Conservation (phyloP, 2,888 invertebrate species). For the Caenorhabditis wallacei region DNA sequence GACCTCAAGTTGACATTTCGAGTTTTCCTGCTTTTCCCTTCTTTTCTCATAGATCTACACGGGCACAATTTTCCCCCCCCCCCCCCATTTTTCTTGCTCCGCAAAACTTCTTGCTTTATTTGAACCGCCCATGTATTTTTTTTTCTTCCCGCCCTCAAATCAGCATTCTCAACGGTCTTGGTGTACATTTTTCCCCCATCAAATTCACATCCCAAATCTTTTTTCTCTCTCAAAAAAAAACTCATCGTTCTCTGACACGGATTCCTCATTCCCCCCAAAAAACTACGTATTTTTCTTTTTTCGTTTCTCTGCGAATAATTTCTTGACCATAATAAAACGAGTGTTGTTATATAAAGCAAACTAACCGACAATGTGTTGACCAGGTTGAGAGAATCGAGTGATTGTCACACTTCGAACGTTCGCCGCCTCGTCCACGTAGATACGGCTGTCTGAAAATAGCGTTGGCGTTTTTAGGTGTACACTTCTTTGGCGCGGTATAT, state of each 20-base stretch:
- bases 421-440: constrained; percentile 58
- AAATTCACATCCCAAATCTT: not conserved
- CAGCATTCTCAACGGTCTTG: constrained; percentile 14
- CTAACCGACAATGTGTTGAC: not conserved
- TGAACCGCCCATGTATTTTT: constrained; percentile 25
- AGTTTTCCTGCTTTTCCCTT: constrained; percentile 15
- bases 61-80: constrained; percentile 7
- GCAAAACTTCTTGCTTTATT: no score
- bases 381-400: constrained; percentile 49
- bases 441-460: constrained; percentile 59
- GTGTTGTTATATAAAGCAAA: constrained; percentile 18
- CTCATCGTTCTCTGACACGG: constrained; percentile 31
- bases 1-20: constrained; percentile 48
- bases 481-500: no score
- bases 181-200: constrained; percentile 6
- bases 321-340: constrained; percentile 34
- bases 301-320: constrained; percentile 12
- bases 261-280: constrained; percentile 36
- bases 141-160: not conserved
- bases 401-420: constrained; percentile 65
- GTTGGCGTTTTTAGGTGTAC: no score
- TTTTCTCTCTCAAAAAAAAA: no score
- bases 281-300: constrained; percentile 19
- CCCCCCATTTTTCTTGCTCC: not conserved
- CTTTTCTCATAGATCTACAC: constrained; percentile 19